A percentile compares a stretch with the other conserved stretches of the same genome.
Conservation (phyloP, 1,140 invertebrate genomes). For the Aradophagus sp. region DNA sequence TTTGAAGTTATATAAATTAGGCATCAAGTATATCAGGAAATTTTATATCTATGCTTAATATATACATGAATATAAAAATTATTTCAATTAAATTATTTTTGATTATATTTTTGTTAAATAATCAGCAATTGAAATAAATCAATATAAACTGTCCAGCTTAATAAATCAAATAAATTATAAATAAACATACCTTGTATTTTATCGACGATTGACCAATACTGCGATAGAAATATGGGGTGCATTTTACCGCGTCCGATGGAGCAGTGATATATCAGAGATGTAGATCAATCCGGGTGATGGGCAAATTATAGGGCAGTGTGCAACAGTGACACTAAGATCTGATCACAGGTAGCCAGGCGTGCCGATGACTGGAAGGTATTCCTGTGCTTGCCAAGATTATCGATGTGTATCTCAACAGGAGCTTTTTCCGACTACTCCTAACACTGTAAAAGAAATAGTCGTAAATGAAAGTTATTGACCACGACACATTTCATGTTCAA, state of each 20-base stretch:
- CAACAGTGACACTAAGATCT: constrained; percentile 20
- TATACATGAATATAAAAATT: too few species aligned
- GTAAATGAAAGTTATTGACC: constrained; percentile 16
- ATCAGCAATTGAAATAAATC: too few species aligned
- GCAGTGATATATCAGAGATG: not conserved
- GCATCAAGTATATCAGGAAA: too few species aligned
- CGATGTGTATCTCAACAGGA: constrained; percentile 54
- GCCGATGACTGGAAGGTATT: constrained; percentile 42
- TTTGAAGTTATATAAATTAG: too few species aligned
- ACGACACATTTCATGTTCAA: not conserved
- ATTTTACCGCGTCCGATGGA: constrained; percentile 1
- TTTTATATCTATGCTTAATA: too few species aligned
- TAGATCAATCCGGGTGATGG: constrained; percentile 14
- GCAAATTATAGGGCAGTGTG: constrained; percentile 4
- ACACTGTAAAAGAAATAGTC: constrained; percentile 53
- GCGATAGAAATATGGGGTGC: not conserved
- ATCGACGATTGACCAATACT: not conserved
- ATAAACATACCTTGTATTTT: too few species aligned
- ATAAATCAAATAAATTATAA: too few species aligned
- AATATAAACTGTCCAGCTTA: too few species aligned
- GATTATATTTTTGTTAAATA: too few species aligned
- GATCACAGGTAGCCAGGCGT: constrained; percentile 35
- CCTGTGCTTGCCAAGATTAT: constrained; percentile 52
- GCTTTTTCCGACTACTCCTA: constrained; percentile 51
- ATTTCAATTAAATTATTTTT: not conserved